Conservation (phyloP, 2,797 vertebrate genomes). For the Anniella stebbinsi region DNA sequence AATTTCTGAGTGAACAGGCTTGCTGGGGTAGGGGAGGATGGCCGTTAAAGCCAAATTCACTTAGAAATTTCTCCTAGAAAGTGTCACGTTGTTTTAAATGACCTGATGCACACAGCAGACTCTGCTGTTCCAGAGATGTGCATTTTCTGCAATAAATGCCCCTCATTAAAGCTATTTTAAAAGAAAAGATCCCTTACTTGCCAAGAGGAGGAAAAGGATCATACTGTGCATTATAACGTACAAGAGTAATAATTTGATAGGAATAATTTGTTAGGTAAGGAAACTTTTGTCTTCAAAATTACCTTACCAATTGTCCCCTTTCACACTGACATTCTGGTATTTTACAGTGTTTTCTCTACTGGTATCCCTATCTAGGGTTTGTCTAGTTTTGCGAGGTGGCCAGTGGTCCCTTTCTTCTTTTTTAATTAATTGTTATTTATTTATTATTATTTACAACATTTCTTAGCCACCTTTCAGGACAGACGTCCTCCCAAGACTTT, state of each 20-base stretch:
- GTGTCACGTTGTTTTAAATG: neutral
- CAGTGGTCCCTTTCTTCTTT: too few species aligned
- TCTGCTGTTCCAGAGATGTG: neutral
- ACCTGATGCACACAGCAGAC: neutral
- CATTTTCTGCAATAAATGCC: too few species aligned
- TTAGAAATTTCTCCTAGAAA: neutral
- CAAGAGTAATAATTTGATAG: neutral
- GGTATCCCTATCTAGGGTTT: neutral
- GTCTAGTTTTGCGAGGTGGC: neutral
- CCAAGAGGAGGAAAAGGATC: neutral
- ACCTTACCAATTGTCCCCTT: neutral
- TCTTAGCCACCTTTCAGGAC: too few species aligned
- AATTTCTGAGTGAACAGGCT: neutral
- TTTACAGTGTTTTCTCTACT: neutral
- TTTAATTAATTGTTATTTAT: too few species aligned
- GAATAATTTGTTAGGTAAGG: neutral
- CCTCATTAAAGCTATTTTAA: neutral
- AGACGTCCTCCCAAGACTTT: too few species aligned
- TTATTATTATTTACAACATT: too few species aligned
- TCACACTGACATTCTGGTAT: neutral
- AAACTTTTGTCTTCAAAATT: neutral
- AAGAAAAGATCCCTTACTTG: neutral
- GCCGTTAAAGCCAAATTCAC: neutral
- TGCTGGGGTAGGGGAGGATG: neutral
- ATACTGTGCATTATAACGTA: neutral